A percentile compares a stretch with the other conserved stretches of the same genome.
Evolutionary conservation across 2,113 vertebrate genomes (phyloP).

Genomic region (Pantherophis guttatus): DNA sequence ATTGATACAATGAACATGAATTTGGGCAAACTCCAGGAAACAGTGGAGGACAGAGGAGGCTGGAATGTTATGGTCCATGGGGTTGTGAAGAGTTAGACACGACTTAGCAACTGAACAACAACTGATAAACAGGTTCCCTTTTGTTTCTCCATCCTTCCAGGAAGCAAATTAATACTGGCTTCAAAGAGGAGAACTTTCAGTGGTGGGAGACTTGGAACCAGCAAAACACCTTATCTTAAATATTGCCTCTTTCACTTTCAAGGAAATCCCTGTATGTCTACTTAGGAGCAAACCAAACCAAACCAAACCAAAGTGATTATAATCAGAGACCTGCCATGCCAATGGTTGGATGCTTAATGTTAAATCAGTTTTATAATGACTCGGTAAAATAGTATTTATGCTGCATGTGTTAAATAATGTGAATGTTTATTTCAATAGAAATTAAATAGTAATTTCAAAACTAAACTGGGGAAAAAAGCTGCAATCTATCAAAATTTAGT

Average conservation of each 20-base stretch:
- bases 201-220: not conserved
- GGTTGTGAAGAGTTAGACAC: not conserved
- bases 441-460: not conserved
- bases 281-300: not conserved
- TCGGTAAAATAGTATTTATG: not conserved
- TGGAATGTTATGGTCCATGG: not conserved
- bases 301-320: not conserved
- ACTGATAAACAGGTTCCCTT: not conserved
- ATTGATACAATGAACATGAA: not conserved
- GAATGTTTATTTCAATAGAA: not conserved
- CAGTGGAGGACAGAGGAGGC: not conserved
- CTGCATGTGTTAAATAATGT: not conserved
- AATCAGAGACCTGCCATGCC: too few relatives aligned
- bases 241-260: not conserved
- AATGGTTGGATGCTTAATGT: not conserved
- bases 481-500: not conserved
- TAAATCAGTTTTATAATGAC: not conserved
- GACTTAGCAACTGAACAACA: not conserved
- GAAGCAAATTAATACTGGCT: not conserved
- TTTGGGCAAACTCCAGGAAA: not conserved
- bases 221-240: not conserved
- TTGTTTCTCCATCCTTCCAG: not conserved
- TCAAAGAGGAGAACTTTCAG: not conserved
- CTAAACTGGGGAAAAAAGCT: not conserved
- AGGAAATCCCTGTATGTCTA: not conserved